phyloP scores from a whole-genome alignment of 2,113 vertebrate genomes.

The Melanostigma gelatinosum region DNA sequence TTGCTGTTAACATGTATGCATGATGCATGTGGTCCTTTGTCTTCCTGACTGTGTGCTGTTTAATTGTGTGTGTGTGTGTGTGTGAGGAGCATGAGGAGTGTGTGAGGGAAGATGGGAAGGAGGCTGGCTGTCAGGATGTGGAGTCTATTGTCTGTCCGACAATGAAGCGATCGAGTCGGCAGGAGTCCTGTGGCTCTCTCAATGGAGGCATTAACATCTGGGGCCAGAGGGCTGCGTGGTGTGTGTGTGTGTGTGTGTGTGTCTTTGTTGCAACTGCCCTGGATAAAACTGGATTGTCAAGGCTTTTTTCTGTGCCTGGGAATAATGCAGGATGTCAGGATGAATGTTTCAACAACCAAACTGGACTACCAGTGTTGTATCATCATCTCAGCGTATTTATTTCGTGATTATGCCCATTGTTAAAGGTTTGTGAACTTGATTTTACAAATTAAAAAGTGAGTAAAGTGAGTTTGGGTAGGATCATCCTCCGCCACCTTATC shows the following conservation, averaged over 20 bases:
- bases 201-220: conserved; percentile 84
- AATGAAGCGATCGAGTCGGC: conserved; percentile 81
- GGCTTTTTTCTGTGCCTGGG: conserved; percentile 14
- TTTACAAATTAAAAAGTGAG: conserved; percentile 41
- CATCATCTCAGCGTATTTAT: conserved; percentile 11
- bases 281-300: conserved; percentile 47
- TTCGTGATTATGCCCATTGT: conserved; percentile 15
- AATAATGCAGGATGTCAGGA: conserved; percentile 46
- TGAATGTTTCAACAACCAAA: conserved; percentile 28
- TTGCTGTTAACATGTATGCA: not conserved
- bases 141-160: conserved; percentile 79
- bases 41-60: conserved; percentile 20
- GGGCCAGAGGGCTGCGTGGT: conserved; percentile 63
- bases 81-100: conserved; percentile 24
- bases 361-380: not conserved
- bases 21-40: conserved; percentile 33
- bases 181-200: conserved; percentile 79
- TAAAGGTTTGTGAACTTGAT: conserved; percentile 44
- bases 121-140: conserved; percentile 74
- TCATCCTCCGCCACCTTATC: conserved; percentile 22
- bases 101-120: conserved; percentile 61
- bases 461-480: conserved; percentile 26
- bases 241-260: conserved; percentile 29
- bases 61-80: conserved; percentile 26
- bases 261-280: conserved; percentile 43